phyloP scores from a whole-genome alignment of 1,140 invertebrate species.

The Chionoecetes opilio region DNA sequence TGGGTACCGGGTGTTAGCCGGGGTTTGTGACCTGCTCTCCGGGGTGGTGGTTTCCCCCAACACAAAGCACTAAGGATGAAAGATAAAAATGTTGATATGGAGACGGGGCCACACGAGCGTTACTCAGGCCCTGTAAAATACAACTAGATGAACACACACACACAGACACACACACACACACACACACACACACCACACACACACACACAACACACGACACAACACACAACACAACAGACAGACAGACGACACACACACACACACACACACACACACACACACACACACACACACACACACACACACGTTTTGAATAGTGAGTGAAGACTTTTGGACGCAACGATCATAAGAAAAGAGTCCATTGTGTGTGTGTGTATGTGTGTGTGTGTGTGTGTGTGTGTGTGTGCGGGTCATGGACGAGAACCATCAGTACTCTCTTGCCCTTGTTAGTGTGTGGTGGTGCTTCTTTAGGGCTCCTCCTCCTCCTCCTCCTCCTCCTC shows the following conservation, averaged over 20 bases:
- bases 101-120: too few relatives aligned
- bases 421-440: not conserved
- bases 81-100: too few relatives aligned
- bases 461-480: not conserved
- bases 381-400: not conserved
- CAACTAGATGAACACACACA: too few relatives aligned
- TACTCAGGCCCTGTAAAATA: too few relatives aligned
- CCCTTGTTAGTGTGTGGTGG: not conserved
- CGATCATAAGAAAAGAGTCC: not conserved
- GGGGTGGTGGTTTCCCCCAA: too few relatives aligned
- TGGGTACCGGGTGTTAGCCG: too few relatives aligned
- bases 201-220: not conserved
- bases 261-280: constrained; percentile 30
- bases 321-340: constrained; percentile 7
- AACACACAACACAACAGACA: too few relatives aligned
- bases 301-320: not conserved
- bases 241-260: constrained; percentile 37
- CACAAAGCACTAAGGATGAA: too few relatives aligned
- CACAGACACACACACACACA: not conserved
- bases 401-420: not conserved
- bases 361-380: not conserved
- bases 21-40: too few relatives aligned
- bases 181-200: not conserved
- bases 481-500: not conserved
- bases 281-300: constrained; percentile 28